These are phyloP conservation scores for Pterocles burchelli DNA, from an alignment of 2,113 vertebrate genomes.

Conservation along the genomic window DNA sequence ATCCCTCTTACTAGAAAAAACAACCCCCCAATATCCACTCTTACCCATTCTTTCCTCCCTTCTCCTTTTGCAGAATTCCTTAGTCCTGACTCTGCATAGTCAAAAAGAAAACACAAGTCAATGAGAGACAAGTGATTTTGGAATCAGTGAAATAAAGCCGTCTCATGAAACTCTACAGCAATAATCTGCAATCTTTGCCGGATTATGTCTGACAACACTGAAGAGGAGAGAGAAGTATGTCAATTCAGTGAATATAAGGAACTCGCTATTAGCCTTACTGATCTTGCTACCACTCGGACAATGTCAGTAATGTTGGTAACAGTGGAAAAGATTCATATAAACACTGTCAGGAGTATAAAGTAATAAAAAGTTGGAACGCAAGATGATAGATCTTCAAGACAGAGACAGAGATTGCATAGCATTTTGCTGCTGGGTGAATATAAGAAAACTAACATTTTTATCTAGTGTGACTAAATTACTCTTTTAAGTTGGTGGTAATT, in stretches of 20 bases:
- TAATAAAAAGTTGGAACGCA: not conserved
- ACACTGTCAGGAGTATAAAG: not conserved
- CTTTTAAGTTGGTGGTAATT: not conserved
- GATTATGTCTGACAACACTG: not conserved
- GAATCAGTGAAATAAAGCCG: not conserved
- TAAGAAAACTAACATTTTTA: not conserved
- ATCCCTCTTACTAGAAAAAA: not conserved
- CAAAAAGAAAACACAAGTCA: not conserved
- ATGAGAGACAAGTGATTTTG: not conserved
- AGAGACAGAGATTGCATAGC: not conserved
- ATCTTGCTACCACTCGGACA: not conserved
- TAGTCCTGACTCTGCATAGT: not conserved
- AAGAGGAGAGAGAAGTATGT: not conserved
- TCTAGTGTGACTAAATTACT: not conserved
- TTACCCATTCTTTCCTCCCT: not conserved
- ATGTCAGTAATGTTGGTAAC: not conserved
- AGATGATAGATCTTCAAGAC: not conserved
- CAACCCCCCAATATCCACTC: not conserved
- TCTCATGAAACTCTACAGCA: not conserved
- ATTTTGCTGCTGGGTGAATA: not conserved
- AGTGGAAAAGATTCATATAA: not conserved
- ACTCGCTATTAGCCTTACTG: accelerated
- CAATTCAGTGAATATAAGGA: not conserved
- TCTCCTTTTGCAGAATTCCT: not conserved
- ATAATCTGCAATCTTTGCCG: not conserved